These are phyloP conservation scores for Ciconia boyciana DNA, from an alignment of 2,113 vertebrate species.

Conservation along the genomic window DNA sequence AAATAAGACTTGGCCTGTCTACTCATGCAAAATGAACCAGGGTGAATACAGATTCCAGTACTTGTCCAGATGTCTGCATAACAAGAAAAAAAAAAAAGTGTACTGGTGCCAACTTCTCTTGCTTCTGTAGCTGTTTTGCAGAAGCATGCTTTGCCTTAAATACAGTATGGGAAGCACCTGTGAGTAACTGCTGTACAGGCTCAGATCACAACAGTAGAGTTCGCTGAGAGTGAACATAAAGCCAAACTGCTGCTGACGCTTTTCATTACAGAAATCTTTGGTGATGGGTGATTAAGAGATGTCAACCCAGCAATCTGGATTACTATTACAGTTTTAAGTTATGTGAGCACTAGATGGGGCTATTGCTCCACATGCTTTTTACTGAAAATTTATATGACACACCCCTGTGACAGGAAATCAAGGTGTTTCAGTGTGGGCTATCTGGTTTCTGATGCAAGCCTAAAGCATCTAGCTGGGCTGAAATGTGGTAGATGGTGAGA, in stretches of 20 bases:
- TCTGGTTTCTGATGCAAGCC: not conserved
- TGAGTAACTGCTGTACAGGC: not conserved
- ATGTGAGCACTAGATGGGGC: not conserved
- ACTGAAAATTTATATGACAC: fast-evolving
- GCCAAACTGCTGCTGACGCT: not conserved
- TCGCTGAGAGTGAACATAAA: not conserved
- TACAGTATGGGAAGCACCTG: not conserved
- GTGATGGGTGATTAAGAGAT: not conserved
- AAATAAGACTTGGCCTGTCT: not conserved
- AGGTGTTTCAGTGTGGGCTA: fast-evolving
- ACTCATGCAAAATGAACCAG: not conserved
- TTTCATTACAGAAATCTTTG: not conserved
- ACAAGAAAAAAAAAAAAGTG: not conserved
- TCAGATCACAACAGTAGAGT: too few relatives aligned
- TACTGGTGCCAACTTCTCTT: not conserved
- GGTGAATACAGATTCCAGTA: not conserved
- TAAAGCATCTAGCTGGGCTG: not conserved
- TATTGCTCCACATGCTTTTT: not conserved
- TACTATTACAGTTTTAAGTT: not conserved
- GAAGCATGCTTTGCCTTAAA: not conserved
- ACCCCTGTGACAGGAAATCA: not conserved
- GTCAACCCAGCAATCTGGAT: not conserved
- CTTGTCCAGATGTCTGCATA: not conserved
- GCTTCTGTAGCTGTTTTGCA: not conserved
- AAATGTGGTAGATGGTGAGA: not conserved